These are phyloP conservation scores for Malacosoma neustria DNA, from an alignment of 2,888 invertebrate species.

Conservation along the genomic window DNA sequence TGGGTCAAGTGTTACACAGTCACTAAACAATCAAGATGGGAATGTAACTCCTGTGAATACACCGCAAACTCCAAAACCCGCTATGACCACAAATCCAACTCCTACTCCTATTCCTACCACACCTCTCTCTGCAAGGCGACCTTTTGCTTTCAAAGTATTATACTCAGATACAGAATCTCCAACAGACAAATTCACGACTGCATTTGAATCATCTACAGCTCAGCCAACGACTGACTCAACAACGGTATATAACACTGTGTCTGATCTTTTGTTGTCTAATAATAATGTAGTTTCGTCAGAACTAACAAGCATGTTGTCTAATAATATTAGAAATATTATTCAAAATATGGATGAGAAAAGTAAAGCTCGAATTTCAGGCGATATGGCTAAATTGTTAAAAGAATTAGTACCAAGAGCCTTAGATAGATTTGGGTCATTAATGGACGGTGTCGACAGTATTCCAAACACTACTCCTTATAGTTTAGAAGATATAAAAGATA, in stretches of 20 bases:
- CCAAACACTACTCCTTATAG: constrained; percentile 65
- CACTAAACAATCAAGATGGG: constrained; percentile 44
- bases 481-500: constrained; percentile 65
- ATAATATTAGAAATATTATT: constrained; percentile 61
- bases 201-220: constrained; percentile 44
- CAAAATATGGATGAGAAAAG: constrained; percentile 59
- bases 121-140: constrained; percentile 59
- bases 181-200: constrained; percentile 55
- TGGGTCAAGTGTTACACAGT: constrained; percentile 52
- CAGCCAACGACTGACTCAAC: constrained; percentile 57
- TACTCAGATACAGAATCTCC: constrained; percentile 60
- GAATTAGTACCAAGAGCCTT: constrained; percentile 65
- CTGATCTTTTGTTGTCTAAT: constrained; percentile 63
- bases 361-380: constrained; percentile 64
- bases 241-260: constrained; percentile 69
- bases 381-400: constrained; percentile 67
- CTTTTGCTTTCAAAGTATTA: constrained; percentile 65
- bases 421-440: constrained; percentile 41
- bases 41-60: constrained; percentile 43
- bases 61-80: constrained; percentile 33
- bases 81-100: constrained; percentile 45
- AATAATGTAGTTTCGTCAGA: constrained; percentile 64
- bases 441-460: constrained; percentile 43
- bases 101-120: constrained; percentile 45
- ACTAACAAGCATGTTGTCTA: constrained; percentile 72